Conservation (phyloP, 1,140 invertebrate species). For the Aphelinus certus region DNA sequence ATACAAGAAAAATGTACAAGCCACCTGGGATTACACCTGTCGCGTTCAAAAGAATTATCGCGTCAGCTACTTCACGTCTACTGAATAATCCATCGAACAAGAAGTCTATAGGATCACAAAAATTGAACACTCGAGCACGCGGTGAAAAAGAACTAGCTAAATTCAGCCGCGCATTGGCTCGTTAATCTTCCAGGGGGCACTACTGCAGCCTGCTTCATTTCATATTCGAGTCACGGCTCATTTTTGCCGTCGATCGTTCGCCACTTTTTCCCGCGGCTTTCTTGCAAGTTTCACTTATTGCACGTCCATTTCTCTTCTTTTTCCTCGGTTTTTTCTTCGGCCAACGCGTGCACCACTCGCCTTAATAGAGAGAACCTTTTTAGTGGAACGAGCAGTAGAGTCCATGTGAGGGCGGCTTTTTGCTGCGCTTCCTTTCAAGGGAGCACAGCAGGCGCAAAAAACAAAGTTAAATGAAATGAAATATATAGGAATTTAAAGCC, state of each 20-base stretch:
- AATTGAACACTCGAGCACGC: no score
- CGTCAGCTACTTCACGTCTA: no score
- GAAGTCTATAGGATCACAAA: no score
- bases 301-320: not conserved
- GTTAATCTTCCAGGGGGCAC: conserved; percentile 2
- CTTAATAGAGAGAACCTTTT: not conserved
- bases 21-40: no score
- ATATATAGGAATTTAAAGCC: conserved; percentile 11
- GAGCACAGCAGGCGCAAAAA: no score
- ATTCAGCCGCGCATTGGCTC: not conserved
- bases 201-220: not conserved
- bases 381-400: not conserved
- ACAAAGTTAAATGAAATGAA: not conserved
- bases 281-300: not conserved
- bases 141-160: not conserved
- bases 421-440: no score
- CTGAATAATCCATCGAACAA: no score
- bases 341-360: no score
- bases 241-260: not conserved
- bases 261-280: not conserved
- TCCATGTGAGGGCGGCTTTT: no score
- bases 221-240: not conserved
- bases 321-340: not conserved
- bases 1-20: no score
- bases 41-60: no score